Base-by-base conservation (phyloP, 2,888 invertebrate genomes). In the Griposia aprilina region DNA sequence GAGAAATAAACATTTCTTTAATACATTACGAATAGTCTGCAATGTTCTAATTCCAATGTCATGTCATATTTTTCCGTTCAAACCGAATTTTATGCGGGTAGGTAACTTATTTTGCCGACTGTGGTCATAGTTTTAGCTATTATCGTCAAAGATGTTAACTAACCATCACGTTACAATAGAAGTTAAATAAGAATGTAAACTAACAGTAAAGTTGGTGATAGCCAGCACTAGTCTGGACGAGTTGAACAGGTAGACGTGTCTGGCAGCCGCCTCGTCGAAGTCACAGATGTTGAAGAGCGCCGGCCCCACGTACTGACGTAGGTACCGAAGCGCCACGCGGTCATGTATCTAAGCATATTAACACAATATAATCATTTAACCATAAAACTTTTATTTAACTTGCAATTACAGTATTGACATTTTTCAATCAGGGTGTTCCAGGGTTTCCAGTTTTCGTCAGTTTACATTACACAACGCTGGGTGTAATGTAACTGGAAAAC, bases 201-300 rank as follows among this genome's bases (percentile, higher is more conserved):
- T 85, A 57, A 96, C 96, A 83, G 94, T 94, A 86, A 96, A 96
- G 82, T 96, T 96, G 63, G 88, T 92, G 52, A 96, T 80, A 48
- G 94, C 91, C 6, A 97, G 86, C 26, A 95, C 92, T 63, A 97
- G 93, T 67, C 95, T 91, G 2, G 96, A 96, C 0, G 96, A 90
- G 87, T 96, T 96, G 85, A 97, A 94, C 17, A 96, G 86, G 66
- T 92, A 90, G 13, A 95, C 93, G 67, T 93, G 92, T 26, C 91
- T 88, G 0, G 86, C 76, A 80, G 87, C 87, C 0, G 89, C 71
- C 50, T 93, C 92, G 0, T 82, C 72, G 55, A 88, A 85, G 57
- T 91, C 89, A 79, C 96, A 97, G 20, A 96, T 90, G 84, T 96
- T 95, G 84, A 93, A 94, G 62, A 96, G 75, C 17, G 85, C 78